Percentiles rank a stretch among this genome's conserved stretches.
Conservation (phyloP, 2,113 vertebrate genomes). For the Dasypus novemcinctus region DNA sequence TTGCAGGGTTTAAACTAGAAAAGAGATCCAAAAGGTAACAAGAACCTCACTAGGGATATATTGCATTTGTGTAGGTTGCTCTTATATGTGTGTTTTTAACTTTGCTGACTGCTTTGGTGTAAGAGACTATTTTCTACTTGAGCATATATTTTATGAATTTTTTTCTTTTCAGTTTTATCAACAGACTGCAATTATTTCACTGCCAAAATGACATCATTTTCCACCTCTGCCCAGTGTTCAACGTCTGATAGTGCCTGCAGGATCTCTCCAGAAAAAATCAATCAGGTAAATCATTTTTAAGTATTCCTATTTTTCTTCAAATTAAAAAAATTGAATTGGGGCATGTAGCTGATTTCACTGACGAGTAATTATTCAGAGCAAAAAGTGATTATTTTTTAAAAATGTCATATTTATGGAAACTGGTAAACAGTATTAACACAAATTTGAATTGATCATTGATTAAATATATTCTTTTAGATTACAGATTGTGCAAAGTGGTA, state of each 20-base stretch:
- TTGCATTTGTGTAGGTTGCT: neutral
- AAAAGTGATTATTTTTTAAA: conserved; percentile 22
- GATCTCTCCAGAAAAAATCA: conserved; percentile 85
- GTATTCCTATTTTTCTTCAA: neutral
- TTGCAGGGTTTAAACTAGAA: neutral
- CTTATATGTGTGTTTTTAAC: neutral
- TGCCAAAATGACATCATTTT: conserved; percentile 90
- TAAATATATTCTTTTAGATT: conserved; percentile 19
- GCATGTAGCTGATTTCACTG: neutral
- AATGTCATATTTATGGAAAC: neutral
- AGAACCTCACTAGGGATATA: neutral
- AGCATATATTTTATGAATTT: conserved; percentile 1
- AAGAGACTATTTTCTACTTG: conserved; percentile 27
- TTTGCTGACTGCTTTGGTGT: neutral
- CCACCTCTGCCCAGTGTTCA: conserved; percentile 83
- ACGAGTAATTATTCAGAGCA: conserved; percentile 17
- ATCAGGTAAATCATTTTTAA: conserved; percentile 84
- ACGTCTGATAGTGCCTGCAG: conserved; percentile 86
- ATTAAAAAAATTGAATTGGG: neutral
- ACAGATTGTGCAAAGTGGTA: neutral
- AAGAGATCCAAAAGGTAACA: neutral
- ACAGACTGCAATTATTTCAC: conserved; percentile 71
- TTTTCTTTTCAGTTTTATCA: conserved; percentile 48
- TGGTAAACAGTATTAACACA: neutral
- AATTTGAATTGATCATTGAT: conserved; percentile 14